These are phyloP conservation scores for Lepidocyrtoides sp. DNA, from an alignment of 2,888 invertebrate species.

Conservation along the genomic window DNA sequence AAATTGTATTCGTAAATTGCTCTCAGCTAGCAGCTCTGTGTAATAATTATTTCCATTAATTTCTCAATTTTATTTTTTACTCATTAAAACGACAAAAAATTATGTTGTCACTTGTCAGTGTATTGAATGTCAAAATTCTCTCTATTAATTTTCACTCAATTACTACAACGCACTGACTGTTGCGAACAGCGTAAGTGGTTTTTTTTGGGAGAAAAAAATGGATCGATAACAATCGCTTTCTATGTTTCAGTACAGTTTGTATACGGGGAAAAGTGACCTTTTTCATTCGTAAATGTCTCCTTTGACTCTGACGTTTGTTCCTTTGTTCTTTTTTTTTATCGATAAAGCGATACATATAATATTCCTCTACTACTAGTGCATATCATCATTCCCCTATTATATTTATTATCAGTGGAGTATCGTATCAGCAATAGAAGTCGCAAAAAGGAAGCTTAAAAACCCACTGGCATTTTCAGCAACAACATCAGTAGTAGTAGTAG, in stretches of 20 bases:
- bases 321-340: conserved; percentile 57
- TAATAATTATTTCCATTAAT: too few species aligned
- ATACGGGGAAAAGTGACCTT: conserved; percentile 1
- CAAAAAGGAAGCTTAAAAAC: background rate
- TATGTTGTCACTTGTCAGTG: too few species aligned
- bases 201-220: background rate
- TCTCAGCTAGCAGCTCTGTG: background rate
- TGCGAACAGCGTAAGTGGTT: background rate
- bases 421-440: too few species aligned
- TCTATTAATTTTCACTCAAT: conserved; percentile 45
- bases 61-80: background rate
- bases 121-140: background rate
- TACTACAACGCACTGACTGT: conserved; percentile 53
- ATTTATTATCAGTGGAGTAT: background rate
- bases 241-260: background rate
- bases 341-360: conserved; percentile 49
- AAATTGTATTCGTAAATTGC: background rate
- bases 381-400: background rate
- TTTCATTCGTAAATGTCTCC: conserved; percentile 18
- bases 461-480: background rate
- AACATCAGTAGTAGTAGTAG: background rate
- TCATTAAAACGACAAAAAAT: background rate
- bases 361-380: background rate
- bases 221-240: conserved; percentile 66
- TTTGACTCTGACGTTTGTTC: conserved; percentile 54